These are phyloP conservation scores for Chondrosia reniformis DNA, from an alignment of 37 sponge, comb jelly and placozoan species.

Conservation along the genomic window DNA sequence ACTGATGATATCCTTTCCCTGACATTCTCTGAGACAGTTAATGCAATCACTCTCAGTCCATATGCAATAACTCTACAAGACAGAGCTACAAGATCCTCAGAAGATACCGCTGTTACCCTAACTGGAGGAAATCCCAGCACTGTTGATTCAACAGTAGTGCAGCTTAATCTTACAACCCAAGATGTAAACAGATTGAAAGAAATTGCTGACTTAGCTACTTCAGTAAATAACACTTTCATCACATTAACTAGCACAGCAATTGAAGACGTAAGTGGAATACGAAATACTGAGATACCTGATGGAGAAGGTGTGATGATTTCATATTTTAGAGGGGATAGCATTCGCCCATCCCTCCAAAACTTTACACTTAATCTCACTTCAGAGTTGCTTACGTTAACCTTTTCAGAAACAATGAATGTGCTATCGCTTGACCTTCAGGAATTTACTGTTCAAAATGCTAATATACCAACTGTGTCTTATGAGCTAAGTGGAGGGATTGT, in stretches of 20 bases:
- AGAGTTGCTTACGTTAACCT: constrained; percentile 53
- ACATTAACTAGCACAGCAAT: constrained; percentile 49
- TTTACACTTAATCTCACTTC: constrained; percentile 62
- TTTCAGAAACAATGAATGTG: constrained; percentile 82
- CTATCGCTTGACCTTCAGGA: constrained; percentile 42
- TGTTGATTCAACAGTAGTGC: constrained; percentile 44
- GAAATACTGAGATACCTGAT: constrained; percentile 26
- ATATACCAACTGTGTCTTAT: constrained; percentile 19
- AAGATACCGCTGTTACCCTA: constrained; percentile 20
- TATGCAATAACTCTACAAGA: constrained; percentile 62
- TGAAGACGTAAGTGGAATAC: constrained; percentile 69
- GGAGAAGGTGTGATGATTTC: constrained; percentile 19
- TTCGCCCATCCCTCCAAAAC: constrained; percentile 43
- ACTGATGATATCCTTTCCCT: constrained; percentile 35
- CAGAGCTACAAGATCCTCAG: background rate
- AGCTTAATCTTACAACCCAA: constrained; percentile 17
- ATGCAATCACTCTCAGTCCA: constrained; percentile 54
- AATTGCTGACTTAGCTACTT: constrained; percentile 55
- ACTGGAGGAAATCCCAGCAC: constrained; percentile 37
- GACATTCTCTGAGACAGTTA: constrained; percentile 78
- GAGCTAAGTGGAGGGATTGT: constrained; percentile 67
- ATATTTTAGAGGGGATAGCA: constrained; percentile 40
- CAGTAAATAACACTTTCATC: constrained; percentile 45
- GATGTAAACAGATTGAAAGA: constrained; percentile 64
- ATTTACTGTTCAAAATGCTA: background rate